phyloP scores from a whole-genome alignment of 2,113 vertebrate species.

The Limnothrissa miodon region DNA sequence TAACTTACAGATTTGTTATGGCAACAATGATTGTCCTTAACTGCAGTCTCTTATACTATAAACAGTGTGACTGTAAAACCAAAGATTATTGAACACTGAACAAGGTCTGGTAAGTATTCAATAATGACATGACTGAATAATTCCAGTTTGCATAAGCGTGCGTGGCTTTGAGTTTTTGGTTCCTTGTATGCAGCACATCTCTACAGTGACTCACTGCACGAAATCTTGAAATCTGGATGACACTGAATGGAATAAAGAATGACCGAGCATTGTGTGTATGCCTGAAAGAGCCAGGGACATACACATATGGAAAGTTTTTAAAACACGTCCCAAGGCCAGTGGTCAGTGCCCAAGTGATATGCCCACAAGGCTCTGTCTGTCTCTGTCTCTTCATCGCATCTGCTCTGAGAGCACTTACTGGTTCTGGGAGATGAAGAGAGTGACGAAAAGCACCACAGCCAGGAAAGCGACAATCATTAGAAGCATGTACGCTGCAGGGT shows the following conservation, averaged over 20 bases:
- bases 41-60: no score
- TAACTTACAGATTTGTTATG: no score
- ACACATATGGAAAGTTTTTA: neutral
- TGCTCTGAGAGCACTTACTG: constrained; percentile 67
- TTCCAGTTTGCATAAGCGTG: no score
- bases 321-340: neutral
- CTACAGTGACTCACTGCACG: neutral
- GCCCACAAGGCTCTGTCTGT: neutral
- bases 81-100: no score
- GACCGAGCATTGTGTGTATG: neutral
- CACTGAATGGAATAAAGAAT: neutral
- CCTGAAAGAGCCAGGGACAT: neutral
- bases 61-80: no score
- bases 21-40: no score
- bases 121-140: no score
- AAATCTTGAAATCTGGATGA: neutral
- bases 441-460: constrained; percentile 77
- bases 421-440: constrained; percentile 80
- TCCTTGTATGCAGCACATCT: neutral
- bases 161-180: neutral
- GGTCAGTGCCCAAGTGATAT: neutral
- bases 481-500: constrained; percentile 69
- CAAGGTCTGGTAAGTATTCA: no score
- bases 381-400: neutral
- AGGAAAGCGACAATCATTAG: constrained; percentile 80